phyloP scores from a whole-genome alignment of 1,140 invertebrate genomes.

The Caenorhabditis remanei region DNA sequence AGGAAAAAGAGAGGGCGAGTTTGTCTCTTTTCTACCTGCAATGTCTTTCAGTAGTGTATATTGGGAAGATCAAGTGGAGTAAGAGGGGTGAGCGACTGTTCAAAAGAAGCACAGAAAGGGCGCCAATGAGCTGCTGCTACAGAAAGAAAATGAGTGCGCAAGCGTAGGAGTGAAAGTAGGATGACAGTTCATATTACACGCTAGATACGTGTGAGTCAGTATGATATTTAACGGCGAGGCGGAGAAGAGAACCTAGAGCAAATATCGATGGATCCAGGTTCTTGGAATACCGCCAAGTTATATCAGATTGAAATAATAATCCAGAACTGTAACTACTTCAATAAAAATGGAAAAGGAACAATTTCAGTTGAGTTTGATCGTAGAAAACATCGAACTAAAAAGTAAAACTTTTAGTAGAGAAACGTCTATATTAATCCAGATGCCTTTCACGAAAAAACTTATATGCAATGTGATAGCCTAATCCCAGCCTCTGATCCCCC shows the following conservation, averaged over 20 bases:
- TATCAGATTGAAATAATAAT: neutral
- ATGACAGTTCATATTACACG: constrained; percentile 41
- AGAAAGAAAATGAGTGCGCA: neutral
- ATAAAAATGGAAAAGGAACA: too few species aligned
- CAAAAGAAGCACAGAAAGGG: neutral
- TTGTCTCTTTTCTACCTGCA: constrained; percentile 15
- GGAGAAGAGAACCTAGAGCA: neutral
- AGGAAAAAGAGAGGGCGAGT: neutral
- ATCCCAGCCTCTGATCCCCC: neutral
- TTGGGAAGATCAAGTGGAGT: constrained; percentile 51
- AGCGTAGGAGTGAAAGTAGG: constrained; percentile 19
- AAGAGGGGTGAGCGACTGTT: constrained; percentile 3
- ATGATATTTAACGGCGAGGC: neutral
- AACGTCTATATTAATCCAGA: too few species aligned
- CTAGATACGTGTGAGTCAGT: constrained; percentile 8
- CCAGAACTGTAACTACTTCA: too few species aligned
- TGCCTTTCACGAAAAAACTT: neutral
- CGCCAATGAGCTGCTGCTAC: constrained; percentile 16
- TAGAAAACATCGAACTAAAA: too few species aligned
- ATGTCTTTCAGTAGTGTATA: constrained; percentile 49
- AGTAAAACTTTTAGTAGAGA: too few species aligned
- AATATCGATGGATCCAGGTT: neutral
- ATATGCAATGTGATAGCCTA: constrained; percentile 13
- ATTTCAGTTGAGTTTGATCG: neutral
- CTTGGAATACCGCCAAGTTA: neutral